Evolutionary conservation across 2,113 vertebrate species (phyloP), one percentile per base, ranked within the genome.

Genomic region (Raja brachyura): DNA sequence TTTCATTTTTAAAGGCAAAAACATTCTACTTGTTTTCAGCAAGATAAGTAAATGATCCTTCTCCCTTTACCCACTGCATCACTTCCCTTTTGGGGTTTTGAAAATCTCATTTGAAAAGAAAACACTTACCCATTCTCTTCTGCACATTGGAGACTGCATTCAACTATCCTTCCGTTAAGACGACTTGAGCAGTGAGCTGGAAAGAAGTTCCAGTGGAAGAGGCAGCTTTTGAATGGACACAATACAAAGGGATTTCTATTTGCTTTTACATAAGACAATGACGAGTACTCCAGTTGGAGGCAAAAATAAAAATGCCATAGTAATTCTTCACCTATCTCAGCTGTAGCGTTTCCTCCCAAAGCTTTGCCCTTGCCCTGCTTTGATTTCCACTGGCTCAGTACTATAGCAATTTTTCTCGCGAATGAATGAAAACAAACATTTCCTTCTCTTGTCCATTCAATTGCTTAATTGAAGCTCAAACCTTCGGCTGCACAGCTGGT

Each of bases 41-140:
- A 25, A 39, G 33, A 70, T 14, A 92, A 70, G 39, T 92, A 73
- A 73, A 73, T 92, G 22, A 31, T 92, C 90, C 68, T 73, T 74
- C 66, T 66, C 68, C 33, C 39, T 74, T 33, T 25, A 39, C 73
- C 31, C 54, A 16, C 68, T 74, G 22, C 68, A 92, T 5, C 66
- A 39, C 20, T 39, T 74, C 39, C 68, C 66, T 54, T n/a, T 74
- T 22, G 48, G 18, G 66, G 66, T 73, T 92, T 54, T 92, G 56
- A 74, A 73, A 92, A 92, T 92, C 66, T 33, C 31, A 74, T 74
- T 92, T 92, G 20, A 97, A 98, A 97, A 93, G 94, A 95, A 94
- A 95, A 94, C 97, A 99, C 98, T 99, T 98, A 99, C 98, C 98
- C 98, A 99, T 99, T 98, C 98, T 99, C 98, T 98, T 98, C 98